phyloP scores from a whole-genome alignment of 2,797 vertebrate species.

The Setipinna tenuifilis region DNA sequence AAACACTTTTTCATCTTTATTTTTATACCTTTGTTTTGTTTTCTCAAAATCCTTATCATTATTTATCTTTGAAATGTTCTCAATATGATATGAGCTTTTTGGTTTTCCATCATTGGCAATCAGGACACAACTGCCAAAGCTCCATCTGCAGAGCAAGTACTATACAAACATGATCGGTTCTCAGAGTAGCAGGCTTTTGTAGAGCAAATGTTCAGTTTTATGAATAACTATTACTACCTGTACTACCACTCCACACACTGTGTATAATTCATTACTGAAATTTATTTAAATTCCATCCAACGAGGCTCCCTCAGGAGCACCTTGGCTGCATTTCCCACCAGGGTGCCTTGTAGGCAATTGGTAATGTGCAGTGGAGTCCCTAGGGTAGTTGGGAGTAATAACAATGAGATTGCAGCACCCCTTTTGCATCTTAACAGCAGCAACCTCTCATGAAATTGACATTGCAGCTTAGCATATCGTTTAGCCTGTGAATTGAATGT shows the following conservation, averaged over 20 bases:
- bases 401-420: neutral
- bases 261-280: conserved; percentile 20
- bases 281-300: conserved; percentile 5
- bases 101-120: conserved; percentile 71
- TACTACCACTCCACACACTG: conserved; percentile 22
- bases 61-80: conserved; percentile 54
- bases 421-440: neutral
- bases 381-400: neutral
- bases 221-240: neutral
- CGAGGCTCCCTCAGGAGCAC: neutral
- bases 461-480: conserved; percentile 23
- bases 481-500: conserved; percentile 21
- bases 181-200: neutral
- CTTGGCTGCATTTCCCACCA: neutral
- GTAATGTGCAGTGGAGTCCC: conserved; percentile 8
- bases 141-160: conserved; percentile 65
- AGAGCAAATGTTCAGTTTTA: conserved; percentile 17
- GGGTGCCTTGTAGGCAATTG: conserved; percentile 5
- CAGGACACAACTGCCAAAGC: conserved; percentile 45
- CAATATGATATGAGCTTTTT: conserved; percentile 72
- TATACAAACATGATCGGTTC: neutral
- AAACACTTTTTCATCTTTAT: conserved; percentile 6
- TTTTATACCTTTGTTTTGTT: neutral
- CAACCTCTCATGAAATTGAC: conserved; percentile 11
- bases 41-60: neutral